phyloP scores from a whole-genome alignment of 2,888 invertebrate species.

The Drosophila borealis region DNA sequence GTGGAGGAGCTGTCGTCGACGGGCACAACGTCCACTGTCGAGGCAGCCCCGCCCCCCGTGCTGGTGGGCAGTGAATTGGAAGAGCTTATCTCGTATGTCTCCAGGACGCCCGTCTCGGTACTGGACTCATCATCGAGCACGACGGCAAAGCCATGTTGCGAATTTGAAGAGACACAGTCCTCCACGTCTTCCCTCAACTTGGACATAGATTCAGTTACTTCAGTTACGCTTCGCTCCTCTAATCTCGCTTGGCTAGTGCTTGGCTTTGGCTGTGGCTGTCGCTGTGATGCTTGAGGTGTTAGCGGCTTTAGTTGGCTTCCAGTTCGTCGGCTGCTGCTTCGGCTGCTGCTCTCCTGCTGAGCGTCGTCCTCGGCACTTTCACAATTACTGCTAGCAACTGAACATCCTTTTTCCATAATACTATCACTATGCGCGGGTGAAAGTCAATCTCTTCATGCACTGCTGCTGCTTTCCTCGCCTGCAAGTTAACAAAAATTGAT shows the following conservation, averaged over 20 bases:
- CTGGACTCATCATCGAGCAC: slow-evolving; percentile 81
- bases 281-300: slow-evolving; percentile 32
- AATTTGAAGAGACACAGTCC: slow-evolving; percentile 75
- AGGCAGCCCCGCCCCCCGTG: slow-evolving; percentile 39
- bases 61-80: slow-evolving; percentile 77
- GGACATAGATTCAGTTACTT: slow-evolving; percentile 75
- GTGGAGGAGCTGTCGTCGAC: slow-evolving; percentile 81
- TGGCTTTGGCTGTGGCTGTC: slow-evolving; percentile 42
- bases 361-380: slow-evolving; percentile 50
- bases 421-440: slow-evolving; percentile 44
- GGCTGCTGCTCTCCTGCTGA: slow-evolving; percentile 43
- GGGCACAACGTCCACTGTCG: slow-evolving; percentile 65
- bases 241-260: slow-evolving; percentile 55
- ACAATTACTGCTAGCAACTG: slow-evolving; percentile 73
- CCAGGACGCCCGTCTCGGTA: slow-evolving; percentile 74
- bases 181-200: slow-evolving; percentile 73
- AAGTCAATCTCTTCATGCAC: slow-evolving; percentile 24
- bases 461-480: slow-evolving; percentile 36
- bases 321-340: slow-evolving; percentile 33
- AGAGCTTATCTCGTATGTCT: slow-evolving; percentile 81
- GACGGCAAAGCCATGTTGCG: slow-evolving; percentile 79
- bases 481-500: slow-evolving; percentile 6
- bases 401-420: slow-evolving; percentile 85
- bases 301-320: slow-evolving; percentile 34
- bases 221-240: slow-evolving; percentile 19